Conservation (phyloP, 2,888 invertebrate species). For the Nomada flava region DNA sequence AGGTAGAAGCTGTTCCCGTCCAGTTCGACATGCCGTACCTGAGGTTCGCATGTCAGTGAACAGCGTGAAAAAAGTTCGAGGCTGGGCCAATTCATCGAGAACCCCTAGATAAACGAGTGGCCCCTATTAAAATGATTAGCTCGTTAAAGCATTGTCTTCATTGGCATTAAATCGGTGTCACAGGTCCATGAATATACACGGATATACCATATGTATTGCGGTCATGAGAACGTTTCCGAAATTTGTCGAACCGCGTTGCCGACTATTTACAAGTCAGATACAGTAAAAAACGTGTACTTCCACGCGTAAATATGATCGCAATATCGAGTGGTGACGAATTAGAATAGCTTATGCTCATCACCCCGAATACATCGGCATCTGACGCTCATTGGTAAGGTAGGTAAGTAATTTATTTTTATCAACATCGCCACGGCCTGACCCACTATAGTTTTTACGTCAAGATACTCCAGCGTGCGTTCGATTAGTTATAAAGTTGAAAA, state of each 20-base stretch:
- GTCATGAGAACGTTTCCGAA: slow-evolving; percentile 55
- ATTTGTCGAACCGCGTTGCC: slow-evolving; percentile 20
- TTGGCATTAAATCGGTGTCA: slow-evolving; percentile 74
- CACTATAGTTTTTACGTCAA: too few relatives aligned
- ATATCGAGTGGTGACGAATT: too few relatives aligned
- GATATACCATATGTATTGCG: slow-evolving; percentile 51
- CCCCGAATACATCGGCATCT: too few relatives aligned
- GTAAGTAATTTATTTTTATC: too few relatives aligned
- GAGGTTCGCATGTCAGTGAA: slow-evolving; percentile 28
- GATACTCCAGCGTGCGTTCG: too few relatives aligned
- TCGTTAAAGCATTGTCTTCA: slow-evolving; percentile 79
- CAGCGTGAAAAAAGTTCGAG: slow-evolving; percentile 62
- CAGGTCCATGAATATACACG: slow-evolving; percentile 61
- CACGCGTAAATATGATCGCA: too few relatives aligned
- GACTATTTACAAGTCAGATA: slow-evolving; percentile 24
- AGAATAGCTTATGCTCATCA: too few relatives aligned
- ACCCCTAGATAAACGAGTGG: slow-evolving; percentile 67
- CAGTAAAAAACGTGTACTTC: neutral
- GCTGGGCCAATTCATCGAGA: slow-evolving; percentile 58
- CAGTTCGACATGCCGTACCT: neutral
- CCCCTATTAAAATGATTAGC: slow-evolving; percentile 80
- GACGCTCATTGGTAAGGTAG: too few relatives aligned
- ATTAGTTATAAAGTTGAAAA: neutral
- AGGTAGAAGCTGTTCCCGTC: neutral
- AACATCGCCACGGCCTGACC: too few relatives aligned